Base-by-base conservation (phyloP, 2,113 vertebrate species). In the Merops nubicus region DNA sequence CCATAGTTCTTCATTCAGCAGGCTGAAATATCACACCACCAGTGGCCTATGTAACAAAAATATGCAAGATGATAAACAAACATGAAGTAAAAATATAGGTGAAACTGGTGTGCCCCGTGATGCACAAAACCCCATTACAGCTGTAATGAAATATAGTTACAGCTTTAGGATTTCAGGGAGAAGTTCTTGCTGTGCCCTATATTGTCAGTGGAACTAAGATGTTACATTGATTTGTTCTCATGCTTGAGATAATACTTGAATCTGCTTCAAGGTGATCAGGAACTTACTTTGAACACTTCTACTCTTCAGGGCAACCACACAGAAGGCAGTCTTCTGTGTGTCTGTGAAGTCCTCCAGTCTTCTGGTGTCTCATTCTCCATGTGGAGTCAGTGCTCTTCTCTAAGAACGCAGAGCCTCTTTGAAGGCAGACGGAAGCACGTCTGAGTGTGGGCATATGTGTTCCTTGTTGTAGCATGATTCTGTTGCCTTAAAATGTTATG, bases 111-210 rank as follows among this genome's bases (percentile, higher is more conserved):
- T 78, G 21, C 10, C 5, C 40, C 38, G 11, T 51, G 21, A 51
- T 78, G 47, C 2, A 5, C 12, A 51, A 82, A 86, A 18, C 3
- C 0, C 4, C 12, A 0, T 19, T 51, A 1, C 64, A 15, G 19
- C 43, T 80, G 29, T 79, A 34, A 9, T 36, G 26, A 79, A 69
- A 16, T 74, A 8, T 15, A 79, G 47, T 82, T 82, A 26, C 42
- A 89, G 16, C 33, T 74, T 83, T 15, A 36, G 78, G 31, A 14
- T 81, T 93, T 89, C 33, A 47, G 17, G 36, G 15, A 59, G 62
- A 73, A 67, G 33, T 75, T 91, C 36, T 76, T 88, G 10, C 57
- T 53, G 6, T 78, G 28, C 77, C 17, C 60, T 67, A 54, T 74
- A 54, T 87, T 47, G 9, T 15, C 36, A 31, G 12, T 3, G 4